Percentiles rank a stretch among this genome's conserved stretches.
Evolutionary conservation across 2,113 vertebrate genomes (phyloP).

Genomic region (Gadus macrocephalus): DNA sequence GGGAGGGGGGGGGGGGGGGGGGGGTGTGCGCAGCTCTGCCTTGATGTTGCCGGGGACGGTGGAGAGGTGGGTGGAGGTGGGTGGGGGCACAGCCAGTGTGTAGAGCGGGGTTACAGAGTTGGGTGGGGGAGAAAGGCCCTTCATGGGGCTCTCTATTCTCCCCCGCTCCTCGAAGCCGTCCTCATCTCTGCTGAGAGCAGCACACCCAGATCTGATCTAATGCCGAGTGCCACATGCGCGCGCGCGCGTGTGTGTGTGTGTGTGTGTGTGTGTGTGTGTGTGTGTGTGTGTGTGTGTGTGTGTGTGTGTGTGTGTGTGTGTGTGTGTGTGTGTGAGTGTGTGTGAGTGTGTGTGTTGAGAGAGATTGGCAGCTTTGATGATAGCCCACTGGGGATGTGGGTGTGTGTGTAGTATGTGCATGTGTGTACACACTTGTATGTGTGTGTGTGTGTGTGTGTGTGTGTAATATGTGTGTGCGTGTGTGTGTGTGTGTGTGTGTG

Average conservation of each 20-base stretch:
- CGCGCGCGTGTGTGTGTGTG: slow-evolving; percentile 17
- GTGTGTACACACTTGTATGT: slow-evolving; percentile 9
- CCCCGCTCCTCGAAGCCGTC: slow-evolving; percentile 64
- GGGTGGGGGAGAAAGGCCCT: slow-evolving; percentile 53
- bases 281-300: slow-evolving; percentile 30
- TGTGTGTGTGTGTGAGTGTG: slow-evolving; percentile 29
- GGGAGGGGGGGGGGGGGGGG: not conserved
- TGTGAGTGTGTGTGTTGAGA: not conserved
- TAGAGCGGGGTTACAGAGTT: slow-evolving; percentile 57
- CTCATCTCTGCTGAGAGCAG: slow-evolving; percentile 65
- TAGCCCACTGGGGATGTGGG: slow-evolving; percentile 34
- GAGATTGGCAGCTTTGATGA: slow-evolving; percentile 59
- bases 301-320: slow-evolving; percentile 18
- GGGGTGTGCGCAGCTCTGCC: slow-evolving; percentile 23
- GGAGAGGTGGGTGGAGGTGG: not conserved
- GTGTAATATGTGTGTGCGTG: slow-evolving; percentile 41
- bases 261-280: slow-evolving; percentile 18
- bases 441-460: slow-evolving; percentile 29
- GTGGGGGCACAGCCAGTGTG: slow-evolving; percentile 16
- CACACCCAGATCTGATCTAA: slow-evolving; percentile 71
- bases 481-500: slow-evolving; percentile 1
- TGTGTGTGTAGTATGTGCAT: slow-evolving; percentile 31
- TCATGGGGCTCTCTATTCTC: slow-evolving; percentile 65
- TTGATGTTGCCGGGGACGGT: slow-evolving; percentile 34
- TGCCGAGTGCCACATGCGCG: slow-evolving; percentile 64